phyloP scores from a whole-genome alignment of 64 coral and sea anemone species.

The Actinia equina region DNA sequence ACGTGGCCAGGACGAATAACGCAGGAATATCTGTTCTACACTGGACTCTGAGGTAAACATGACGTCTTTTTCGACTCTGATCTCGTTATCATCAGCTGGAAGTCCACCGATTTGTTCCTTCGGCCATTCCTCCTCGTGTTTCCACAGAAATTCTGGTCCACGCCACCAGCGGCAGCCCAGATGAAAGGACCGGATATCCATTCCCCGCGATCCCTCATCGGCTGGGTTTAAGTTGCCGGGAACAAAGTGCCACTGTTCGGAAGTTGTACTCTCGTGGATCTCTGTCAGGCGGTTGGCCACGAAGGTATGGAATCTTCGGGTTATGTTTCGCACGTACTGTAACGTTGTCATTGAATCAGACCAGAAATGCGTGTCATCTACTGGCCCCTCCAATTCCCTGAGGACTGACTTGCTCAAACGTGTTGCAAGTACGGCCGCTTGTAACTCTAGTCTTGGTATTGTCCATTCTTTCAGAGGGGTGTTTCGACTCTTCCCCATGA shows the following conservation, averaged over 20 bases:
- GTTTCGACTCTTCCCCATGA: not conserved
- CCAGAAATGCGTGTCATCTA: too few species aligned
- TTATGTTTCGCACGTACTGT: too few species aligned
- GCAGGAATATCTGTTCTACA: not conserved
- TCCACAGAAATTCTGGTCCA: constrained; percentile 35
- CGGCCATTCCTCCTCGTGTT: constrained; percentile 24
- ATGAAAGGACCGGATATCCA: not conserved
- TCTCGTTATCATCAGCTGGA: constrained; percentile 11
- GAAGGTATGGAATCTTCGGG: too few species aligned
- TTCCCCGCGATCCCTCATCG: constrained; percentile 3
- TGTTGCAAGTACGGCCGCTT: not conserved
- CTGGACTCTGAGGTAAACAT: not conserved
- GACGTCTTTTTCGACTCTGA: not conserved
- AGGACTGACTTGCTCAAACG: not conserved
- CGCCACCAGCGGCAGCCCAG: constrained; percentile 1
- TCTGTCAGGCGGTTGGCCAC: too few species aligned
- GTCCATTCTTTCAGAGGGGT: not conserved
- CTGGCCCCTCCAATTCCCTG: too few species aligned
- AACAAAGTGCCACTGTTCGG: too few species aligned
- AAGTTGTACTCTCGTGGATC: too few species aligned
- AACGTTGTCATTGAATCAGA: too few species aligned
- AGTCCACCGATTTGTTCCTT: not conserved
- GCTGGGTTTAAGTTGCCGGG: too few species aligned
- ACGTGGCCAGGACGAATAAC: constrained; percentile 7
- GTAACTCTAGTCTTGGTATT: not conserved